Evolutionary conservation across 2,113 vertebrate species (phyloP), one percentile per base, ranked within the genome.

Genomic region (Promerops cafer): DNA sequence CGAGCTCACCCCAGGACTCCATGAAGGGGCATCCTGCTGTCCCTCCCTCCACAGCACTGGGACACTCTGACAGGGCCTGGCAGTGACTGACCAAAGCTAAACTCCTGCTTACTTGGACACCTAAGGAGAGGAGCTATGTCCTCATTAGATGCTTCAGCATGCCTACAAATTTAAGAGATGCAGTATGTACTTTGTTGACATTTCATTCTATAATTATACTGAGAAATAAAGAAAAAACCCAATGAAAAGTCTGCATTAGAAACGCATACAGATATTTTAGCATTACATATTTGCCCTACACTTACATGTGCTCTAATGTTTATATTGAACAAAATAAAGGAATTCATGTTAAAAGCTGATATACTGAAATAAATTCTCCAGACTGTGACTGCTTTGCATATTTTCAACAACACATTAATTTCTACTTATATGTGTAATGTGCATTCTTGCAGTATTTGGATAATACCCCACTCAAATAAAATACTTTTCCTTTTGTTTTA

Each of bases 381-480:
- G 52, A 37, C 20, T 83, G 50, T 10, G 39, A 70, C 13, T 50
- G 65, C 31, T 69, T 49, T 52, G 47, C 0, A 0, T 24, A 49
- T 76, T 85, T 87, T 71, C n/a, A 90, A 72, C 6, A 66, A 53
- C 4, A 8, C 13, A 39, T 3, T 21, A 6, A 49, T 66, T 93
- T 66, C 52, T 59, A 31, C 11, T 84, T 4, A 3, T 35, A 11
- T 3, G 4, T 16, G 2, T 31, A 47, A 66, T 0, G 1, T 1
- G 1, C 23, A 40, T 63, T 75, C 61, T 87, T 54, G 42, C 35
- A 54, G 50, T 42, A 69, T 69, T 49, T 44, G n/a, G 21, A 16
- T 35, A 50, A 52, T 45, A 30, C 6, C 13, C 7, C 33, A 52
- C 15, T 40, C 30, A 72, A 59, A 39, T 37, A 19, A 65, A 82